Conservation (phyloP, 2,113 vertebrate species). For the Strix aluco region DNA sequence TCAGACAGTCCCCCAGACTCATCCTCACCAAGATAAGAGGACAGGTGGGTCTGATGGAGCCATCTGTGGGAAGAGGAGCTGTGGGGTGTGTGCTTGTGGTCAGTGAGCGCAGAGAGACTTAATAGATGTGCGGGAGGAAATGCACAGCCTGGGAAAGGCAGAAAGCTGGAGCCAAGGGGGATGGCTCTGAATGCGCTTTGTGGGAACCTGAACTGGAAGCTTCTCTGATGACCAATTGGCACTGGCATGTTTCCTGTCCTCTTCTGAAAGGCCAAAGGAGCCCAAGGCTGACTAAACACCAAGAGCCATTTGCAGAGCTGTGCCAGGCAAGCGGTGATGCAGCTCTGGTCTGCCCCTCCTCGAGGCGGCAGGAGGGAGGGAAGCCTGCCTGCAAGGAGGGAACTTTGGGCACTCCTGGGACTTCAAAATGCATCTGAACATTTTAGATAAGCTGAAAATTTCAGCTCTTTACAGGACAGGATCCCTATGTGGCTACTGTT, state of each 20-base stretch:
- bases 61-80: not conserved
- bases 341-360: not conserved
- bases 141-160: not conserved
- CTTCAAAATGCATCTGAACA: not conserved
- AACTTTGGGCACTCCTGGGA: not conserved
- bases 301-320: fast-evolving
- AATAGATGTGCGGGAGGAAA: not conserved
- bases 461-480: not conserved
- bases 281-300: not conserved
- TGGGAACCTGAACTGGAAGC: not conserved
- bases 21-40: not conserved
- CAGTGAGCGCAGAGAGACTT: not conserved
- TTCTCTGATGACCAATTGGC: not conserved
- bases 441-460: not conserved
- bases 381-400: not conserved
- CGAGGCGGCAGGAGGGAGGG: not conserved
- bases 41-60: not conserved
- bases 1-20: not conserved
- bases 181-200: not conserved
- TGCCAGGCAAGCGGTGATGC: not conserved
- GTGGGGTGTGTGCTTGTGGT: not conserved
- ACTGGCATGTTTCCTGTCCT: not conserved
- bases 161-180: not conserved
- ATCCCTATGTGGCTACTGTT: not conserved
- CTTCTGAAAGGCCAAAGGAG: not conserved